A percentile compares a stretch with the other conserved stretches of the same genome.
Evolutionary conservation across 35 echinoderm and acorn worm genomes (phyloP).

Genomic region (Apostichopus californicus): DNA sequence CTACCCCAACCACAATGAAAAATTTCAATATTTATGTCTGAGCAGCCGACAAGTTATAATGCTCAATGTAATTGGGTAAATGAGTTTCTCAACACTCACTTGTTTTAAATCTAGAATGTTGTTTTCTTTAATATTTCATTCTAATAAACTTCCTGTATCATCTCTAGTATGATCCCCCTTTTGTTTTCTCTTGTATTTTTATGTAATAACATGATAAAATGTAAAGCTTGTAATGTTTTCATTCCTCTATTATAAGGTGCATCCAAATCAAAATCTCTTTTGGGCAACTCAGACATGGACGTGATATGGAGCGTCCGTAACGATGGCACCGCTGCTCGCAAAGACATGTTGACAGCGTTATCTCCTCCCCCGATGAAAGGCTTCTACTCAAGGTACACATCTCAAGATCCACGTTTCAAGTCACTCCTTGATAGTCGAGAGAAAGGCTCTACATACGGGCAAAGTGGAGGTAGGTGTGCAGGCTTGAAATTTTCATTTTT

Average conservation of each 20-base stretch:
- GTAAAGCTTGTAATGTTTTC: too few relatives aligned
- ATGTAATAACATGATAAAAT: too few relatives aligned
- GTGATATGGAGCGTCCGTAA: slow-evolving; percentile 32
- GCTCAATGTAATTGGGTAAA: too few relatives aligned
- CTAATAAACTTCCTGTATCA: too few relatives aligned
- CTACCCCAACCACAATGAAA: too few relatives aligned
- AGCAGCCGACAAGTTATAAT: too few relatives aligned
- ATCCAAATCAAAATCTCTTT: not conserved
- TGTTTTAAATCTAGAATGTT: too few relatives aligned
- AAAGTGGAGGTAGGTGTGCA: not conserved
- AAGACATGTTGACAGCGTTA: not conserved
- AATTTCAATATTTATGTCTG: too few relatives aligned
- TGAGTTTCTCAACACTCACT: too few relatives aligned
- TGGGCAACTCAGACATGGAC: slow-evolving; percentile 34
- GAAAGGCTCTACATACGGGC: not conserved
- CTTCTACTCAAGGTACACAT: slow-evolving; percentile 36
- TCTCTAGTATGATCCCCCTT: too few relatives aligned
- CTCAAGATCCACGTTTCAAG: slow-evolving; percentile 25
- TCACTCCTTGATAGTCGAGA: not conserved
- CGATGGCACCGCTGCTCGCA: not conserved
- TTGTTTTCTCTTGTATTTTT: too few relatives aligned
- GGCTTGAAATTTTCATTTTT: not conserved
- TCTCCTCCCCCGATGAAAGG: slow-evolving; percentile 14
- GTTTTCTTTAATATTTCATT: too few relatives aligned
- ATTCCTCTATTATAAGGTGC: not conserved